Percentiles rank a stretch among this genome's conserved stretches.
These are phyloP conservation scores for Alentia gelatinosa DNA, from an alignment of 2,888 invertebrate genomes.

Conservation along the genomic window DNA sequence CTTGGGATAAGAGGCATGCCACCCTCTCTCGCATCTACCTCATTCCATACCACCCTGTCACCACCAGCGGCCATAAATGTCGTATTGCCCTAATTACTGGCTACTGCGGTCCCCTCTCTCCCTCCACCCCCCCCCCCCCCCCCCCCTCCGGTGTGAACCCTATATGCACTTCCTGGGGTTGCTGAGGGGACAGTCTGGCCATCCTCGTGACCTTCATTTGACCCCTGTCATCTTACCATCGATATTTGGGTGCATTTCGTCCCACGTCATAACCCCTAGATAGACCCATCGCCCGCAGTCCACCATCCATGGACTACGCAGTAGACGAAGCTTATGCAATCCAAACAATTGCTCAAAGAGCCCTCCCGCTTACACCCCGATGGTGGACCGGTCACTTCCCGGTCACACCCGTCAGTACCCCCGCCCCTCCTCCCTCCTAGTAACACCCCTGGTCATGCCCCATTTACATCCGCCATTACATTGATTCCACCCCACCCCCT, in stretches of 20 bases:
- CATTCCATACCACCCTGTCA: not conserved
- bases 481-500: not conserved
- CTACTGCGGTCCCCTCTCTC: no score
- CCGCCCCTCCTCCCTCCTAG: not conserved
- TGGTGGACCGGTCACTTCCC: not conserved
- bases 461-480: not conserved
- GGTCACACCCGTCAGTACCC: not conserved
- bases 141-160: not conserved
- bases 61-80: not conserved
- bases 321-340: no score
- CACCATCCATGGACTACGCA: no score
- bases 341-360: not conserved
- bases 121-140: no score
- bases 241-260: not conserved
- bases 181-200: not conserved
- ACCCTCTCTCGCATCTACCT: no score
- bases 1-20: no score
- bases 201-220: not conserved
- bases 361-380: not conserved
- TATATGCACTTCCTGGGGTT: conserved; percentile 9
- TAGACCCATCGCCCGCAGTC: no score
- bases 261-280: not conserved
- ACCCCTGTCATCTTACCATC: not conserved
- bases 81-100: conserved; percentile 14
- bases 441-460: not conserved